Evolutionary conservation across 2,888 invertebrate genomes (phyloP).

Genomic region (Mellilla xanthometata): DNA sequence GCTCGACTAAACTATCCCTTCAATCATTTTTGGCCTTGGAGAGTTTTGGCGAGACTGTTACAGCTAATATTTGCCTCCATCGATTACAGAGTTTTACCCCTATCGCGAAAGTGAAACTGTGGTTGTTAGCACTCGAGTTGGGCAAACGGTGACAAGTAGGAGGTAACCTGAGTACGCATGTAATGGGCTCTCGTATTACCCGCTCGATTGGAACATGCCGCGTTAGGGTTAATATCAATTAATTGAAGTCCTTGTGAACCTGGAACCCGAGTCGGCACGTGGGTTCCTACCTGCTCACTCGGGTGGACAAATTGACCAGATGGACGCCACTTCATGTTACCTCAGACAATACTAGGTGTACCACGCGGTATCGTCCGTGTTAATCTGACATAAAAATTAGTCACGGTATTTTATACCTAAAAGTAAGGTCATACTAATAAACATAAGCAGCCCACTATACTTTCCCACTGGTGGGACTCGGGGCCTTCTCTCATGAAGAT

Average conservation of each 20-base stretch:
- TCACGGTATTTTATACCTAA: too few species aligned
- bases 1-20: too few species aligned
- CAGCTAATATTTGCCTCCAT: conserved; percentile 2
- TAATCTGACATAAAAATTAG: too few species aligned
- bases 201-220: conserved; percentile 42
- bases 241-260: conserved; percentile 69
- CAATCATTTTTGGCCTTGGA: too few species aligned
- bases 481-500: too few species aligned
- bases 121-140: conserved; percentile 20
- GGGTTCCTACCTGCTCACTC: conserved; percentile 45
- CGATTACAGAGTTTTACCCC: conserved; percentile 2
- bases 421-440: too few species aligned
- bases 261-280: conserved; percentile 61
- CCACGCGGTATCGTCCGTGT: too few species aligned
- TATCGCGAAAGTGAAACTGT: conserved; percentile 2
- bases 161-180: conserved; percentile 52
- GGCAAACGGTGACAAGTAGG: conserved; percentile 25
- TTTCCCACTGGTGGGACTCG: too few species aligned
- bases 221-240: conserved; percentile 67
- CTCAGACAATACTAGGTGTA: too few species aligned
- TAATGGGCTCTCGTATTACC: conserved; percentile 51
- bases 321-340: conserved; percentile 42
- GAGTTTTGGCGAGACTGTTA: background rate
- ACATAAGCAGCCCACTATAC: too few species aligned
- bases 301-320: conserved; percentile 58